Base-by-base conservation (phyloP, 2,797 vertebrate species). In the Limosa lapponica region DNA sequence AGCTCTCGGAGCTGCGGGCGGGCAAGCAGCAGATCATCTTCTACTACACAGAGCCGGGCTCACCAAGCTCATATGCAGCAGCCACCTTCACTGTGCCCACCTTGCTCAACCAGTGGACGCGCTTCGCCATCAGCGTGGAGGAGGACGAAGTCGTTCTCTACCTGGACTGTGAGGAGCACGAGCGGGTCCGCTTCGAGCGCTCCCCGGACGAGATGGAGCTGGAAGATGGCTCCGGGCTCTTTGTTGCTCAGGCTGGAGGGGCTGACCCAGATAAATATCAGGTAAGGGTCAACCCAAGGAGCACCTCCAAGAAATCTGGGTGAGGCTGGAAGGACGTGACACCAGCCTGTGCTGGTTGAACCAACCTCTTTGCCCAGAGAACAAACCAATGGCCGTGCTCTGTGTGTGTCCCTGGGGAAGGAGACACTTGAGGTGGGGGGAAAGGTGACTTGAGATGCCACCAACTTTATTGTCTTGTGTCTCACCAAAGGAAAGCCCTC, bases 171-270 rank as follows among this genome's bases (percentile, higher is more conserved):
- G 98, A 99, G 93, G 98, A 98, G 66, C 96, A 98, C 1, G 96
- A 98, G 87, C 96, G 98, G 24, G 88, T 93, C 57, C 98, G 15
- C 10, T 97, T 99, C 0, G 97, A 98, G 85, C 98, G 99, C 24
- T 98, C 99, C 1, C 98, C 98, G 0, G 98, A 98, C 34, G 98
- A 98, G 88, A 98, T 99, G 98, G 98, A 98, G 82, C 97, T 99
- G 92, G 98, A 99, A 55, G 88, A 96, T 0, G 98, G 98, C 0
- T 98, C 99, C 0, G 98, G 99, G 36, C 96, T 99, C 89, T 99
- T 99, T 24, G 98, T 99, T 39, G 99, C 98, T 8, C 99, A 99
- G 85, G 99, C 99, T 10, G 99, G 99, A 96, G 98, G 98, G 10
- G 98, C 99, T 0, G 98, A 99, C 81, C 97, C 98, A 0, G 98